Evolutionary conservation across 2,888 invertebrate genomes (phyloP).

Genomic region (Idaea dimidiata): DNA sequence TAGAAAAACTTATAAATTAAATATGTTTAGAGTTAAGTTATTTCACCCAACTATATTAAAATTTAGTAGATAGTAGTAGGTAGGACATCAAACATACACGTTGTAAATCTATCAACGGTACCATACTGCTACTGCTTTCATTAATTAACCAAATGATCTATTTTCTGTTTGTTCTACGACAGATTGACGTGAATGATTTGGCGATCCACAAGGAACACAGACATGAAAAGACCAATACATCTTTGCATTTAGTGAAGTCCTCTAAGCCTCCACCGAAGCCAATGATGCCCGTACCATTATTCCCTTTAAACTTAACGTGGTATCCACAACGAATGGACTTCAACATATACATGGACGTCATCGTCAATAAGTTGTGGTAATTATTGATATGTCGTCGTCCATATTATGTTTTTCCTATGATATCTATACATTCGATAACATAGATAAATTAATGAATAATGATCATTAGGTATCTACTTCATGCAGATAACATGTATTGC

Average conservation of each 20-base stretch:
- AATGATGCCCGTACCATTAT: conserved; percentile 31
- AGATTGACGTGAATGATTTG: conserved; percentile 25
- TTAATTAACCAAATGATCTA: conserved; percentile 15
- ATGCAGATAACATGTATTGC: not conserved
- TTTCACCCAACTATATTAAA: no score
- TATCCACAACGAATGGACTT: conserved; percentile 39
- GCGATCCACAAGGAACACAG: conserved; percentile 8
- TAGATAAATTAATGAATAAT: not conserved
- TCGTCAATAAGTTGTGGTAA: conserved; percentile 41
- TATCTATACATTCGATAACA: not conserved
- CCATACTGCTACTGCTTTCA: conserved; percentile 12
- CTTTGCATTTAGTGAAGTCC: not conserved
- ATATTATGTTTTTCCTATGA: conserved; percentile 10
- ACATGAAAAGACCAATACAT: not conserved
- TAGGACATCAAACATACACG: conserved; percentile 6
- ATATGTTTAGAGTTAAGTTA: no score
- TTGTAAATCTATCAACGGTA: conserved; percentile 21
- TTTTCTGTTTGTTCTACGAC: conserved; percentile 10
- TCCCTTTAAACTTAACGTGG: conserved; percentile 41
- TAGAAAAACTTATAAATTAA: no score
- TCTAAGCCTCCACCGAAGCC: conserved; percentile 5
- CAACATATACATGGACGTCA: conserved; percentile 34
- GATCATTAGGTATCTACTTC: conserved; percentile 2
- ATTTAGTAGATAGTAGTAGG: not conserved
- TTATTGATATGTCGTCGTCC: not conserved